Evolutionary conservation across 2,797 vertebrate species (phyloP).

Genomic region (Mus spretus): DNA sequence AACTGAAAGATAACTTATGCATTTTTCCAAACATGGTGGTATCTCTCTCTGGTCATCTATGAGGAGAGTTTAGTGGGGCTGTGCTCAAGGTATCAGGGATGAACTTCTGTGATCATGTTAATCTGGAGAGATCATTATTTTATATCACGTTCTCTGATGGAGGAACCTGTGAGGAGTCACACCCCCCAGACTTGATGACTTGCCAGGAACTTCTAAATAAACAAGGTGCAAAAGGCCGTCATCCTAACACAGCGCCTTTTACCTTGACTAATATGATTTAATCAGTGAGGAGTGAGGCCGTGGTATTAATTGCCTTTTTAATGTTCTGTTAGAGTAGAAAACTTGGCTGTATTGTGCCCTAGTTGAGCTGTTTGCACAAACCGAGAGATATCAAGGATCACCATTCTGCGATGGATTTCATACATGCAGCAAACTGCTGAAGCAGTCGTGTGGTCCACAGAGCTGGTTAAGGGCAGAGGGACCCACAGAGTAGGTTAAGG

Average conservation of each 20-base stretch:
- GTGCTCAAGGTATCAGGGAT: not conserved
- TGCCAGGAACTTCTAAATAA: slow-evolving; percentile 16
- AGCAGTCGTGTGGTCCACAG: not conserved
- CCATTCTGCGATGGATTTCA: slow-evolving; percentile 23
- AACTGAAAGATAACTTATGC: not conserved
- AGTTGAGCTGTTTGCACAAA: slow-evolving; percentile 45
- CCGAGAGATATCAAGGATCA: slow-evolving; percentile 24
- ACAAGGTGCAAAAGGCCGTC: not conserved
- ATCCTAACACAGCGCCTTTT: not conserved
- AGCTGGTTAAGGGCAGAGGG: not conserved
- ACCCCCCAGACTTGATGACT: not conserved
- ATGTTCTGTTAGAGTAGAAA: not conserved
- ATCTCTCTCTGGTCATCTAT: slow-evolving; percentile 15
- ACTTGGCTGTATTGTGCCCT: not conserved
- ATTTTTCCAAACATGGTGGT: not conserved
- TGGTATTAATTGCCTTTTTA: not conserved
- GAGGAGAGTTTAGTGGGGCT: not conserved
- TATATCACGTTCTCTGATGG: not conserved
- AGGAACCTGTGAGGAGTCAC: not conserved
- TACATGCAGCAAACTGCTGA: not conserved
- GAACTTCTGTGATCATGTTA: slow-evolving; percentile 8
- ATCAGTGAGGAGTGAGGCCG: not conserved
- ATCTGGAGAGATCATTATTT: not conserved
- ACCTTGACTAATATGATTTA: not conserved
- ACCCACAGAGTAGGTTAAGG: not conserved